Evolutionary conservation across 2,797 vertebrate genomes (phyloP).

Genomic region (Numenius phaeopus): DNA sequence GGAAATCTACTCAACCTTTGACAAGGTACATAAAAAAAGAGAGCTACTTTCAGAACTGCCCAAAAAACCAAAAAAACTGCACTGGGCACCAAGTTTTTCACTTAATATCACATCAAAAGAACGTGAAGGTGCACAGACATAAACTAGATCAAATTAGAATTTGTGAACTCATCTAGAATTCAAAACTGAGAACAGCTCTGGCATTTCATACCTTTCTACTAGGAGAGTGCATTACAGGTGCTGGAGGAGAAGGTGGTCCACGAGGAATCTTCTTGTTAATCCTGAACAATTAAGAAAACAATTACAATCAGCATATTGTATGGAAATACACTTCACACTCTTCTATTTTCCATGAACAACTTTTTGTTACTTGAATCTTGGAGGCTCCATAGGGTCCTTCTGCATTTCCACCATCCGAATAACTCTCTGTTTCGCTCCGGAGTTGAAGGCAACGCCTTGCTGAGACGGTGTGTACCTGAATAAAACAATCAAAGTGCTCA

Average conservation of each 20-base stretch:
- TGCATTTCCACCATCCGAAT: slow-evolving; percentile 99
- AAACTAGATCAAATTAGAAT: not conserved
- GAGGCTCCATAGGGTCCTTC: slow-evolving; percentile 98
- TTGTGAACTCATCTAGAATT: not conserved
- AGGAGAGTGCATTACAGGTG: slow-evolving; percentile 98
- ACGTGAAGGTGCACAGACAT: not conserved
- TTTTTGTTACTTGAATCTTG: slow-evolving; percentile 92
- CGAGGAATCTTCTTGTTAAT: slow-evolving; percentile 99
- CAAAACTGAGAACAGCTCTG: not conserved
- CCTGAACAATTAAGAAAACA: slow-evolving; percentile 78
- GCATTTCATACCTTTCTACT: slow-evolving; percentile 92
- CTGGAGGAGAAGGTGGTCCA: slow-evolving; percentile 96
- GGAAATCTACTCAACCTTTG: not conserved
- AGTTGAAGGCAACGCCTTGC: slow-evolving; percentile 98
- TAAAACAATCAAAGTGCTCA: slow-evolving; percentile 9
- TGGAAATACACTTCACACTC: not conserved
- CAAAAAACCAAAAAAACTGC: not conserved
- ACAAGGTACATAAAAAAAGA: not conserved
- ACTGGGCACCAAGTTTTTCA: not conserved
- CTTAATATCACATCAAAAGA: not conserved
- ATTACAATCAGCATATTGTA: not conserved
- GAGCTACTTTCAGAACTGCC: not conserved
- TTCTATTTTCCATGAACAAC: not conserved
- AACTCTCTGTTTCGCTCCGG: slow-evolving; percentile 97
- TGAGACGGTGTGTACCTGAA: slow-evolving; percentile 96